phyloP scores from a whole-genome alignment of 1,140 invertebrate genomes.

The Drosophila sp. region DNA sequence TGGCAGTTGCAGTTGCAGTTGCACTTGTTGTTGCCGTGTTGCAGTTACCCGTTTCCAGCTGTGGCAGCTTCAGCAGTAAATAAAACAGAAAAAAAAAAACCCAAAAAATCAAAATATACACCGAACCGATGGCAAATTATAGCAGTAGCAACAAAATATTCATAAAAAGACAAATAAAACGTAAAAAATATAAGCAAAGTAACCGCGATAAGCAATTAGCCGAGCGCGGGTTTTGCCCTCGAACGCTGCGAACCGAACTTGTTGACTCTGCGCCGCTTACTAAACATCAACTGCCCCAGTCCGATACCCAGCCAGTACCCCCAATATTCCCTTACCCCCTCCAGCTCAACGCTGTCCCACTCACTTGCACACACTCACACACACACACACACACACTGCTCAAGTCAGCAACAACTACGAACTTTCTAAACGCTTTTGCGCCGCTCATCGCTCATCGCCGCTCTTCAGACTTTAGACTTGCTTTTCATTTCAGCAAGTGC shows the following conservation, averaged over 20 bases:
- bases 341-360: not conserved
- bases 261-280: slow-evolving; percentile 74
- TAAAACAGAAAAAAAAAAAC: slow-evolving; percentile 14
- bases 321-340: not conserved
- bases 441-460: slow-evolving; percentile 32
- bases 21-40: slow-evolving; percentile 16
- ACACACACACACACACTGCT: too few relatives aligned
- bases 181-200: slow-evolving; percentile 22
- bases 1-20: slow-evolving; percentile 30
- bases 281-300: slow-evolving; percentile 49
- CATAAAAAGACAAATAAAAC: slow-evolving; percentile 6
- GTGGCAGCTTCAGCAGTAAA: not conserved
- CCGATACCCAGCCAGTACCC: slow-evolving; percentile 8
- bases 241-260: slow-evolving; percentile 55
- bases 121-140: not conserved
- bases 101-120: slow-evolving; percentile 4
- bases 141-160: not conserved
- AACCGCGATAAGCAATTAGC: slow-evolving; percentile 48
- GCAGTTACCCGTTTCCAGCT: slow-evolving; percentile 10
- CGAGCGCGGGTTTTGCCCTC: slow-evolving; percentile 37
- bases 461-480: slow-evolving; percentile 29
- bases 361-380: too few relatives aligned
- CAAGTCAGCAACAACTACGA: slow-evolving; percentile 26
- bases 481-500: slow-evolving; percentile 31
- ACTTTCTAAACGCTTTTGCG: slow-evolving; percentile 64